Base-by-base conservation (phyloP, 2,113 vertebrate genomes). In the Talpa occidentalis region DNA sequence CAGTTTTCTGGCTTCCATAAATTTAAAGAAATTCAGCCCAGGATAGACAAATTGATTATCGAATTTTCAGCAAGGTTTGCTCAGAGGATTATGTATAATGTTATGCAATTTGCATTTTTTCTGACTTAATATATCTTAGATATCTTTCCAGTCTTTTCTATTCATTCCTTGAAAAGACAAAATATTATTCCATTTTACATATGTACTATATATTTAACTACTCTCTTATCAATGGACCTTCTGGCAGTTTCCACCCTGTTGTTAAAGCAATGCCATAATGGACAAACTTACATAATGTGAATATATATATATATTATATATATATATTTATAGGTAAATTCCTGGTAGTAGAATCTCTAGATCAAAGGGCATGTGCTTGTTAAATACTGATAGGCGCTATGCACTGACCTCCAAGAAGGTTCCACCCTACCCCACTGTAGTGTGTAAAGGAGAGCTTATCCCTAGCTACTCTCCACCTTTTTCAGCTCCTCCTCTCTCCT, bases 31-130 rank as follows among this genome's bases (percentile, higher is more conserved):
- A 78, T 82, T 66, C 47, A 70, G 70, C 42, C 28, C 16, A 89
- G n/a, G n/a, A 69, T 72, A 3, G 54, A 70, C 88, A 96, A 86
- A 86, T 52, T 81, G 72, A 94, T 95, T 73, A 95, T 14, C 24
- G 3, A 19, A 66, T 82, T 95, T 95, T 93, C 79, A 80, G 49
- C 66, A 79, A 93, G 59, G 32, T 88, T 78, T 95, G 24, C 60
- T 85, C 47, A 73, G 47, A 94, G 49, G 32, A 85, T 74, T 82
- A 92, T 37, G 93, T 24, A 69, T 72, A 78, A 83, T 56, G 28
- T 32, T 70, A 32, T 22, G 12, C 59, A 40, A 89, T 93, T 89
- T 87, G 78, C 66, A 17, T 69, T 47, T 87, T 72, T 81, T 52
- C 47, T 40, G 14, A 86, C 44, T 70, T 70, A 86, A 74, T 91